These are phyloP conservation scores for Octopus bimaculoides DNA, from an alignment of 1,140 invertebrate species.

Conservation along the genomic window DNA sequence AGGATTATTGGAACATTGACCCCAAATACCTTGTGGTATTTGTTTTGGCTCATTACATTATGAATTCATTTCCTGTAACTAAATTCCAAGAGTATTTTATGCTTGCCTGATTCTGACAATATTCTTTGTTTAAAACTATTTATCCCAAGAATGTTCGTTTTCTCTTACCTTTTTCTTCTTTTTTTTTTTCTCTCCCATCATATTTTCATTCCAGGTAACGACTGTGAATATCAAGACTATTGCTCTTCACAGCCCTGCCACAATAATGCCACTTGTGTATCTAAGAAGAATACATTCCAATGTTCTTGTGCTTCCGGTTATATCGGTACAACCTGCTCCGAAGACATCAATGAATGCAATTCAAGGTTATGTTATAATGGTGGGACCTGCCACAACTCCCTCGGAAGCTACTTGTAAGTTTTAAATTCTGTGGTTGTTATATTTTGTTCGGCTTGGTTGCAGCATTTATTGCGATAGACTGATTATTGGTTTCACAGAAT, in stretches of 20 bases:
- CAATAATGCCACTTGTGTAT: slow-evolving; percentile 48
- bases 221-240: slow-evolving; percentile 76
- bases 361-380: slow-evolving; percentile 85
- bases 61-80: too few relatives aligned
- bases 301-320: slow-evolving; percentile 49
- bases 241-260: slow-evolving; percentile 48
- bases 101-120: too few relatives aligned
- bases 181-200: slow-evolving; percentile 15
- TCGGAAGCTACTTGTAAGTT: slow-evolving; percentile 79
- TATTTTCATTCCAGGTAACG: slow-evolving; percentile 67
- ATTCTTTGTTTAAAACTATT: background rate
- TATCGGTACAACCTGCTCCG: slow-evolving; percentile 68
- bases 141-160: background rate
- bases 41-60: too few relatives aligned
- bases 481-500: too few relatives aligned
- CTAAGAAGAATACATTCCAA: slow-evolving; percentile 64
- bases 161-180: background rate
- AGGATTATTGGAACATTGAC: too few relatives aligned
- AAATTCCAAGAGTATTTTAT: too few relatives aligned
- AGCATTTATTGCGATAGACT: too few relatives aligned
- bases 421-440: too few relatives aligned
- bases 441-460: too few relatives aligned
- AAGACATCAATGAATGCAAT: slow-evolving; percentile 85
- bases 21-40: too few relatives aligned
- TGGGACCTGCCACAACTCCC: slow-evolving; percentile 76